Percentiles rank a stretch among this genome's conserved stretches.
phyloP scores from a whole-genome alignment of 1,140 invertebrate species.

The Acyrthosiphon pisum region DNA sequence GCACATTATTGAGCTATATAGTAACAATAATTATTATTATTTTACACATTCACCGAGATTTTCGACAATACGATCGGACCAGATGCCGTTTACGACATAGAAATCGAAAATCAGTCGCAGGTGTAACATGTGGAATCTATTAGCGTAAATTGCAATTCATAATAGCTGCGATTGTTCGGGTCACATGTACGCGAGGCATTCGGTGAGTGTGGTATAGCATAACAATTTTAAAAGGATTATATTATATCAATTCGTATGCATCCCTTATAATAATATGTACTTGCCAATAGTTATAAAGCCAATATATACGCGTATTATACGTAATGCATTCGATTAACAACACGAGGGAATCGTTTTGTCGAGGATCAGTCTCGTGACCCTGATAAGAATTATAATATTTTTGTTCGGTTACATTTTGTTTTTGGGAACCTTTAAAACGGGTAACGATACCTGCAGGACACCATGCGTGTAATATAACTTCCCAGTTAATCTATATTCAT shows the following conservation, averaged over 20 bases:
- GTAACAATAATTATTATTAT: background rate
- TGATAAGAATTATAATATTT: background rate
- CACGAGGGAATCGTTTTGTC: background rate
- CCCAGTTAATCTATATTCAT: background rate
- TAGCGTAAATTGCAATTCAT: background rate
- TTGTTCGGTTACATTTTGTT: background rate
- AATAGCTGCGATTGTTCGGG: background rate
- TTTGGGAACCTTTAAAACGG: background rate
- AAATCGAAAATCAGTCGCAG: conserved; percentile 22
- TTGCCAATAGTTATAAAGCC: background rate
- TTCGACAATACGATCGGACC: background rate
- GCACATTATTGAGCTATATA: no score
- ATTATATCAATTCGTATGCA: conserved; percentile 8
- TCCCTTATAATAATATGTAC: background rate
- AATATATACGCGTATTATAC: background rate
- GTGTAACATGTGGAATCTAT: background rate
- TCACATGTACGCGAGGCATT: background rate
- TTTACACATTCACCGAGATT: background rate
- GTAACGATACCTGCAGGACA: background rate
- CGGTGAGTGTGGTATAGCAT: background rate
- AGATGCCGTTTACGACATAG: background rate
- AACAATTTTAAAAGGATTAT: background rate
- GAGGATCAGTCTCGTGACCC: background rate
- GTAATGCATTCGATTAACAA: background rate
- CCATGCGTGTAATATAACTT: background rate